These are phyloP conservation scores for Lysiphlebus fabarum DNA, from an alignment of 1,140 invertebrate genomes.

Conservation along the genomic window DNA sequence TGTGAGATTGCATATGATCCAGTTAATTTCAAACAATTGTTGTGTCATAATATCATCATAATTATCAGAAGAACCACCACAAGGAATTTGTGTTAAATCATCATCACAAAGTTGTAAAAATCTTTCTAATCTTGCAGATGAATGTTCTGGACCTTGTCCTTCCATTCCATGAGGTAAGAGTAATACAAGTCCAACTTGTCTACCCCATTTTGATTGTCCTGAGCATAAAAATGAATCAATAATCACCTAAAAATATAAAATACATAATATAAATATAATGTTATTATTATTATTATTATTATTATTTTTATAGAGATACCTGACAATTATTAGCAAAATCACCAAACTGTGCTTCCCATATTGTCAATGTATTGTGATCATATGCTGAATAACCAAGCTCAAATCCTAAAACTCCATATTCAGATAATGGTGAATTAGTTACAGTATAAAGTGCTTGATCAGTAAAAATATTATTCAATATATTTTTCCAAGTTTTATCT, in stretches of 20 bases:
- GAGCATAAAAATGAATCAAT: slow-evolving; percentile 81
- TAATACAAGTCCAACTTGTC: slow-evolving; percentile 77
- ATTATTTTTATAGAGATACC: slow-evolving; percentile 20
- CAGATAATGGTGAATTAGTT: slow-evolving; percentile 78
- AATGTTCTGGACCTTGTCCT: slow-evolving; percentile 88
- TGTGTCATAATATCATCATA: slow-evolving; percentile 58
- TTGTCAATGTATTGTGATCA: slow-evolving; percentile 74
- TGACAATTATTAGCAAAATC: slow-evolving; percentile 81
- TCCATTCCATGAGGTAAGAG: slow-evolving; percentile 89
- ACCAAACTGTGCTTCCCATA: slow-evolving; percentile 92
- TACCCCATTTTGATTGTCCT: slow-evolving; percentile 80
- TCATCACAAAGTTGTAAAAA: slow-evolving; percentile 80
- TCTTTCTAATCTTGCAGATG: slow-evolving; percentile 74
- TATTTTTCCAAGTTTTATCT: slow-evolving; percentile 63
- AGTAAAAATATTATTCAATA: slow-evolving; percentile 68
- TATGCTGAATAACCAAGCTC: slow-evolving; percentile 82
- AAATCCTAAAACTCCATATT: slow-evolving; percentile 76
- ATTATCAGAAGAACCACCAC: slow-evolving; percentile 30
- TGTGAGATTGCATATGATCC: slow-evolving; percentile 78
- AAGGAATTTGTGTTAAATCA: slow-evolving; percentile 64
- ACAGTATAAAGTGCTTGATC: slow-evolving; percentile 74
- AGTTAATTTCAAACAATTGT: slow-evolving; percentile 78
- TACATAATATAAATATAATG: no score
- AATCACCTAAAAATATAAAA: slow-evolving; percentile 74
- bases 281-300: no score